These are phyloP conservation scores for Chaetorhynchus papuensis DNA, from an alignment of 2,113 vertebrate genomes.

Conservation along the genomic window DNA sequence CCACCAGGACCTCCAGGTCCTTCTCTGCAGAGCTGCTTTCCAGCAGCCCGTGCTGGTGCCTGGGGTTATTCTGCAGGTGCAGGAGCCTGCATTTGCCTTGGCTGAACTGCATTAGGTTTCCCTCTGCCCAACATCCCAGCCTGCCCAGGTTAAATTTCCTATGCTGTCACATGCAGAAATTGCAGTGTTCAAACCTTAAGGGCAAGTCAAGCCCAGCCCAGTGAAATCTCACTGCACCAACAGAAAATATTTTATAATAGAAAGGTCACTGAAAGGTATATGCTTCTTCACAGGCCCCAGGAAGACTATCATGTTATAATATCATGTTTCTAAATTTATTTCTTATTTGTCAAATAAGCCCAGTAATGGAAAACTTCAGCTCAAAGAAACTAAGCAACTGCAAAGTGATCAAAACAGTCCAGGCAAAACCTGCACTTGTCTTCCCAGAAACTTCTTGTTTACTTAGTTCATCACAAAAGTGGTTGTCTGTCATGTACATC, in stretches of 20 bases:
- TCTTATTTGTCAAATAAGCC: background rate
- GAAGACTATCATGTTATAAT: background rate
- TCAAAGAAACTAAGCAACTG: background rate
- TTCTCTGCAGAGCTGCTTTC: background rate
- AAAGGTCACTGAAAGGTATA: background rate
- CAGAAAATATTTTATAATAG: background rate
- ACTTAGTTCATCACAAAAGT: background rate
- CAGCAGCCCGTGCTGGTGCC: background rate
- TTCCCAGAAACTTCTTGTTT: background rate
- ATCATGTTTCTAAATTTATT: background rate
- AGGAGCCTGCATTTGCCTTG: background rate
- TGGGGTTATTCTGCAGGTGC: background rate
- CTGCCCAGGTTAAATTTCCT: background rate
- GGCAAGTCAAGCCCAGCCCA: background rate
- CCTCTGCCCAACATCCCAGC: accelerated
- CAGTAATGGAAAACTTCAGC: background rate
- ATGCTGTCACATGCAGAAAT: background rate
- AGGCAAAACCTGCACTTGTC: background rate
- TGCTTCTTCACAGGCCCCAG: background rate
- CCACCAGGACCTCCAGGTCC: background rate
- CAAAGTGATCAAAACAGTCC: background rate
- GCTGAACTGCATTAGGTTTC: background rate
- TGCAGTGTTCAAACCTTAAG: background rate
- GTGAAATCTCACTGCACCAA: background rate
- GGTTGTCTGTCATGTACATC: background rate